Percentiles rank a stretch among this genome's conserved stretches.
phyloP scores from a whole-genome alignment of 2,888 invertebrate species.

The Latrodectus hesperus region DNA sequence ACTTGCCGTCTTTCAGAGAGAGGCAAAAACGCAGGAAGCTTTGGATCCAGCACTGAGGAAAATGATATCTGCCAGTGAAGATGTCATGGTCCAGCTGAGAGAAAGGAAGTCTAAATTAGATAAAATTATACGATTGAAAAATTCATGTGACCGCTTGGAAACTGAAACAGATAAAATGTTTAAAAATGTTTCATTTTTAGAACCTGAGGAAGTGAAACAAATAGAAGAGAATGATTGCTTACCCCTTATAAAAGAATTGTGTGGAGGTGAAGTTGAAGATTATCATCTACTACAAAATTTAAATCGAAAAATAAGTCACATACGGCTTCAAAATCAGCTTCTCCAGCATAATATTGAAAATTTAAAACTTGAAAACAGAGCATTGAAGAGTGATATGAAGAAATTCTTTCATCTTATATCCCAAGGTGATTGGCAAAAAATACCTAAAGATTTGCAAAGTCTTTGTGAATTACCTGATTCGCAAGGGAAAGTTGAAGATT shows the following conservation, averaged over 20 bases:
- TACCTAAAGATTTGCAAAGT: slow-evolving; percentile 25
- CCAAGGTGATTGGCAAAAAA: slow-evolving; percentile 38
- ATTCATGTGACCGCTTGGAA: slow-evolving; percentile 40
- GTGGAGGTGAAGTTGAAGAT: slow-evolving; percentile 35
- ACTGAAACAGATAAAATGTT: slow-evolving; percentile 14
- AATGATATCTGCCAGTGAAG: slow-evolving; percentile 52
- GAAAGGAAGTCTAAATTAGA: slow-evolving; percentile 34
- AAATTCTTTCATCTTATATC: slow-evolving; percentile 46
- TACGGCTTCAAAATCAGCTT: slow-evolving; percentile 40
- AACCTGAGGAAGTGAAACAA: slow-evolving; percentile 3
- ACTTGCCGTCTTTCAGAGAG: slow-evolving; percentile 17
- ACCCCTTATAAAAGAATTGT: slow-evolving; percentile 14
- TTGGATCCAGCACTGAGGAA: slow-evolving; percentile 34
- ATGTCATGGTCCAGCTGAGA: slow-evolving; percentile 40
- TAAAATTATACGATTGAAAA: slow-evolving; percentile 48
- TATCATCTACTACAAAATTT: slow-evolving; percentile 24
- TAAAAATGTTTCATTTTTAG: background rate
- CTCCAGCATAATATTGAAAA: slow-evolving; percentile 40
- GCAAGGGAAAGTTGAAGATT: background rate
- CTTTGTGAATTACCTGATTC: background rate
- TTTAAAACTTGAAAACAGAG: slow-evolving; percentile 32
- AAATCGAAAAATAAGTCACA: slow-evolving; percentile 23
- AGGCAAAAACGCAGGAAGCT: slow-evolving; percentile 28
- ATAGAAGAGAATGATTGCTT: slow-evolving; percentile 31
- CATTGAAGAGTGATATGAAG: slow-evolving; percentile 54